Evolutionary conservation across 2,113 vertebrate species (phyloP).

Genomic region (Panthera tigris): DNA sequence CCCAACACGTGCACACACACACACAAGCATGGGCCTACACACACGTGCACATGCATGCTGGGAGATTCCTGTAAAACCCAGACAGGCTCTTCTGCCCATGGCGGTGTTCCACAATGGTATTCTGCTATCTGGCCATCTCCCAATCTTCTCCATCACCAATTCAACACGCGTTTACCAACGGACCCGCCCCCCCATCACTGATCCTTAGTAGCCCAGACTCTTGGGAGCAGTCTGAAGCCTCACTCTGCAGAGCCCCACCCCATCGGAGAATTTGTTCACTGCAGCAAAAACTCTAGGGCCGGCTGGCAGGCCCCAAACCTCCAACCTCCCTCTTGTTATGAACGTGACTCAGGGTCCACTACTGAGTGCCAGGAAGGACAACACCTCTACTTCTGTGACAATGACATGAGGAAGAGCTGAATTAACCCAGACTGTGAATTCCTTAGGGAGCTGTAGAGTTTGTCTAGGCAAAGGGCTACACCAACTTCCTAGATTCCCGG

Average conservation of each 20-base stretch:
- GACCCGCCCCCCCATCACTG: too few species aligned
- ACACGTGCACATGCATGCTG: fast-evolving
- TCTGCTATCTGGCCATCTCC: neutral
- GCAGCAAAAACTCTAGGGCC: neutral
- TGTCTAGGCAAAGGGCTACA: neutral
- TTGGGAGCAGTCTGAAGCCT: neutral
- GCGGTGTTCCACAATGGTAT: neutral
- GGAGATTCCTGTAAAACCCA: neutral
- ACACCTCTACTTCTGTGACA: neutral
- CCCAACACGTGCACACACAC: neutral
- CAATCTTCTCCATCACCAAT: neutral
- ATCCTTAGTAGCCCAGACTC: neutral
- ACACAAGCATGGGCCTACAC: fast-evolving
- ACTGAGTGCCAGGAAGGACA: neutral
- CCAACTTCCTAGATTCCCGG: neutral
- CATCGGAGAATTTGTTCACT: neutral
- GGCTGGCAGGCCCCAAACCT: neutral
- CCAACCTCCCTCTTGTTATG: neutral
- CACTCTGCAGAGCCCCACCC: neutral
- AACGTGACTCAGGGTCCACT: fast-evolving
- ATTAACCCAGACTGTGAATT: neutral
- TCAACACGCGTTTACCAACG: neutral
- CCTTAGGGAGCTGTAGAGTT: neutral
- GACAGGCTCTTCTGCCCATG: neutral
- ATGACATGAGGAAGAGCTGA: neutral